phyloP scores from a whole-genome alignment of 1,140 invertebrate genomes.

The Polypedilum vanderplanki region DNA sequence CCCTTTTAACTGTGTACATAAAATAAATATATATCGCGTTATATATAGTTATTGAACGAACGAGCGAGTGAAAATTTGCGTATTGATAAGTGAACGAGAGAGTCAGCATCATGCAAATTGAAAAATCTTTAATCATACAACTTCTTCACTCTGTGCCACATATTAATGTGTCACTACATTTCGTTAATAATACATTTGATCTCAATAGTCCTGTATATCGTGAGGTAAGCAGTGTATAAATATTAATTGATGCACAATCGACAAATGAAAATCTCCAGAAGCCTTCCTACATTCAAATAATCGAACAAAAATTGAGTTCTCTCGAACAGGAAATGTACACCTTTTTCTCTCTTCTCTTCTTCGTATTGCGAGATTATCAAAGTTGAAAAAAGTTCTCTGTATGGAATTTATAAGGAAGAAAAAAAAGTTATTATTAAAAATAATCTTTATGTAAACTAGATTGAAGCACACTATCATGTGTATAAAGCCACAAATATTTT shows the following conservation, averaged over 20 bases:
- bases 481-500: too few species aligned
- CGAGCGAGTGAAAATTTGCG: background rate
- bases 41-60: background rate
- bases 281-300: background rate
- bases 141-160: constrained; percentile 81
- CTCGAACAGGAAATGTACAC: too few species aligned
- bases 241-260: constrained; percentile 32
- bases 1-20: too few species aligned
- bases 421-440: too few species aligned
- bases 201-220: constrained; percentile 81
- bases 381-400: too few species aligned
- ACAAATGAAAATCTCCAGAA: constrained; percentile 13
- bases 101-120: background rate
- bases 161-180: constrained; percentile 78
- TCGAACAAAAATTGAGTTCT: too few species aligned
- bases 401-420: too few species aligned
- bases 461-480: too few species aligned
- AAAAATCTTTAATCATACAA: constrained; percentile 39
- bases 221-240: constrained; percentile 58
- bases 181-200: constrained; percentile 85
- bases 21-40: background rate
- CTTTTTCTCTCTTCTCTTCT: too few species aligned
- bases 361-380: too few species aligned
- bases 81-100: background rate
- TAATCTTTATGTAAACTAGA: too few species aligned